Evolutionary conservation across 2,797 vertebrate species (phyloP).

Genomic region (Cuniculus paca): DNA sequence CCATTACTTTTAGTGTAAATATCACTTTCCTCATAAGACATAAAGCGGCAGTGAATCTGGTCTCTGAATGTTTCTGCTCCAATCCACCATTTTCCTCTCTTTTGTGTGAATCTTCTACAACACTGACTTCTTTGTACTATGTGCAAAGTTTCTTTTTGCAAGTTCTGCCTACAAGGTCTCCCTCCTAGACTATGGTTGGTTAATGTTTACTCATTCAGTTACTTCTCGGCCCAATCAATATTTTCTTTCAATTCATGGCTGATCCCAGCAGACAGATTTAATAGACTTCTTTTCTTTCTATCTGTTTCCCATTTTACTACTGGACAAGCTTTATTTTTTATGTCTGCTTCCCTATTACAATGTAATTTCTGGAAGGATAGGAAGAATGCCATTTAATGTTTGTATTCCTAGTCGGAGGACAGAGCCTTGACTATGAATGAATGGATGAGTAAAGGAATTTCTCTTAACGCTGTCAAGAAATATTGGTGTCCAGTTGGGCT

Average conservation of each 20-base stretch:
- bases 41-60: neutral
- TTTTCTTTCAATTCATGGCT: neutral
- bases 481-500: neutral
- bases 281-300: slow-evolving; percentile 3
- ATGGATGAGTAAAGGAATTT: neutral
- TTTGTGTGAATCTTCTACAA: neutral
- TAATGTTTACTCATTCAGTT: neutral
- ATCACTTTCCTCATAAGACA: neutral
- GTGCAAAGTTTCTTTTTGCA: neutral
- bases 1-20: slow-evolving; percentile 46
- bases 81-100: neutral
- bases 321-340: neutral
- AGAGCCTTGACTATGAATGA: neutral
- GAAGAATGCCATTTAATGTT: neutral
- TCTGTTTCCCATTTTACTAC: neutral
- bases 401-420: neutral
- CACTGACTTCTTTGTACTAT: neutral
- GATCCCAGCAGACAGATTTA: neutral
- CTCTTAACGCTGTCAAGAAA: neutral
- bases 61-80: neutral
- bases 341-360: neutral
- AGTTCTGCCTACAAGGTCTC: neutral
- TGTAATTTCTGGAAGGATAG: neutral
- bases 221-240: neutral
- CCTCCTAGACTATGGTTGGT: neutral